Evolutionary conservation across 2,888 invertebrate species (phyloP).

Genomic region (Tetanocera ferruginea): DNA sequence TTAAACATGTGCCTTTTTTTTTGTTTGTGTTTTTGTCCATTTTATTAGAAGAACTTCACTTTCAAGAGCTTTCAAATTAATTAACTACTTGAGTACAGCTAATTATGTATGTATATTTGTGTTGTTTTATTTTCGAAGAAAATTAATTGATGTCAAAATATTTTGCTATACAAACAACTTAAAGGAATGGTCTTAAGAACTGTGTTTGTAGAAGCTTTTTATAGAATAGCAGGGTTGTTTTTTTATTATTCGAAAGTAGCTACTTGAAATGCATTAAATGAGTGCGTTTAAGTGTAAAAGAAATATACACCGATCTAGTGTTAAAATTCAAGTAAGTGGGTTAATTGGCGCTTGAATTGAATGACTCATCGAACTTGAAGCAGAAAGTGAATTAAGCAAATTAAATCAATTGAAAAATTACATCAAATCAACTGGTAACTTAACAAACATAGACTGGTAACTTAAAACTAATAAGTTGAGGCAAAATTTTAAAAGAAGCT

Average conservation of each 20-base stretch:
- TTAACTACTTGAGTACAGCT: conserved; percentile 43
- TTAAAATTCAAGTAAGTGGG: no score
- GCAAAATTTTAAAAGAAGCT: no score
- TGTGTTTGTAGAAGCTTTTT: neutral
- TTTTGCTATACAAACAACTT: neutral
- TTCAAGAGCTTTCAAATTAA: conserved; percentile 54
- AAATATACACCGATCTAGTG: no score
- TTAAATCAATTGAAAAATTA: no score
- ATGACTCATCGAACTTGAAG: no score
- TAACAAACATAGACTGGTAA: no score
- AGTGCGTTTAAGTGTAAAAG: no score
- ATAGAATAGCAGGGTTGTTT: neutral
- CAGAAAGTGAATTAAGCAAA: no score
- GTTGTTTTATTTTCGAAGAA: neutral
- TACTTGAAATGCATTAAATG: conserved; percentile 48
- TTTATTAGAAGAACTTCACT: neutral
- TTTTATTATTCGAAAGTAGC: neutral
- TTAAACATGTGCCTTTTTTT: neutral
- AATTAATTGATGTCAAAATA: conserved; percentile 21
- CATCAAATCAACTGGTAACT: no score
- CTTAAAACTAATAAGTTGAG: no score
- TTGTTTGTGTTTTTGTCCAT: neutral
- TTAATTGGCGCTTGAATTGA: no score
- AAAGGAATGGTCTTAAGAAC: no score
- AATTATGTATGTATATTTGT: neutral